Base-by-base conservation (phyloP, 1,140 invertebrate species). In the Camponotus vicinus region DNA sequence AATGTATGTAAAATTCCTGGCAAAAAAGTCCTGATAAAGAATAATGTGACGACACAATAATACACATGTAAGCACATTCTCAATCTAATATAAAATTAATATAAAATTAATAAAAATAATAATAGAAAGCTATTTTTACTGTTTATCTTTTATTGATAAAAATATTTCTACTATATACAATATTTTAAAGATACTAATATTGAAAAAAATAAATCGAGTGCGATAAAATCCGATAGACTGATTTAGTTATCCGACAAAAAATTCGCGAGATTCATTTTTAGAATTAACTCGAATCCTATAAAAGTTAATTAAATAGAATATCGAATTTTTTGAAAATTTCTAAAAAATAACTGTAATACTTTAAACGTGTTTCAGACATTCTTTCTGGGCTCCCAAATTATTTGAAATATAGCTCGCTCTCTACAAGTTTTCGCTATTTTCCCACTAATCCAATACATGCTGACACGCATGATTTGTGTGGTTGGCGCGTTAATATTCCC, bases 401-500 rank as follows among this genome's bases (percentile, higher is more conserved):
- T 69, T 45, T 45, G 27, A 37, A 1, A 21, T 45, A 52, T 18
- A 34, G 3, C 34, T 77, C 7, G n/a, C 9, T 27, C 18, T 67
- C 27, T 63, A 37, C 52, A 76, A 18, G 8, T 84, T 66, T 77
- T 52, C 34, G 7, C 34, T 86, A 64, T 76, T 66, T 86, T 75
- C 61, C 3, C 37, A 18, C 34, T 83, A 42, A 45, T 32, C 13
- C 64, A 18, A 83, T 83, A 84, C 32, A 57, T 84, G 59, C 42
- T 52, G 34, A 55, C 15, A 40, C n/a, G 55, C 15, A 45, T 42
- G 42, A 73, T 40, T 42, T 52, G 32, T 52, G 32, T 49, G 69
- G 70, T 15, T 64, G 59, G 27, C 37, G 27, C 55, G 70, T 63
- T 89, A 86, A 89, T 86, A 75, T 9, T 42, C 27, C 34, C 9